A percentile compares a stretch with the other conserved stretches of the same genome.
Conservation (phyloP, 2,113 vertebrate species). For the Malaclemys terrapin region DNA sequence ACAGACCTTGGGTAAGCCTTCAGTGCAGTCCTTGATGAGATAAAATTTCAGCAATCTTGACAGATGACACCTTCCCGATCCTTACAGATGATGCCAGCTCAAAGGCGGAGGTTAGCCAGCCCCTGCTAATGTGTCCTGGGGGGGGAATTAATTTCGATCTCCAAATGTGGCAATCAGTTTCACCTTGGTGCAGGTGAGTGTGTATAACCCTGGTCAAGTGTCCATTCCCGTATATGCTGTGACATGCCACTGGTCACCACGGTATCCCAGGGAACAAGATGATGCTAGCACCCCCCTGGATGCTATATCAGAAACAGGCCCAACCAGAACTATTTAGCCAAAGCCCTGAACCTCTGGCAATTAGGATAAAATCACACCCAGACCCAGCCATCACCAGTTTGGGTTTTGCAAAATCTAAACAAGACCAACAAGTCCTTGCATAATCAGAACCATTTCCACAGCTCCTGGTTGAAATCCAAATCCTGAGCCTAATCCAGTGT, state of each 20-base stretch:
- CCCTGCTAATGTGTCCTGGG: not conserved
- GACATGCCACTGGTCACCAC: not conserved
- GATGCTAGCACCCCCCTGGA: not conserved
- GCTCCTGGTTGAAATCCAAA: not conserved
- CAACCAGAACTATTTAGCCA: not conserved
- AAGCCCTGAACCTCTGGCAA: not conserved
- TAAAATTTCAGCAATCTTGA: not conserved
- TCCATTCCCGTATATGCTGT: not conserved
- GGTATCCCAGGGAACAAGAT: not conserved
- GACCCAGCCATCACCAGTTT: not conserved
- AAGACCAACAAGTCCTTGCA: not conserved
- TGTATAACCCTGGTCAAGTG: not conserved
- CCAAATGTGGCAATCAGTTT: not conserved
- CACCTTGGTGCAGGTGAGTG: not conserved
- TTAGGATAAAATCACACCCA: not conserved
- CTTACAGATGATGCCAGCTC: not conserved
- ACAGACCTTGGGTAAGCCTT: not conserved
- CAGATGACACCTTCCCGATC: not conserved
- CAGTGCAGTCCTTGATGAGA: not conserved
- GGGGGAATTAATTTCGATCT: not conserved
- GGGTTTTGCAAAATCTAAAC: not conserved
- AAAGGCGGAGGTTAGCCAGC: not conserved
- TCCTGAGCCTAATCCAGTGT: not conserved
- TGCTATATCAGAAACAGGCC: not conserved
- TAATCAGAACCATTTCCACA: not conserved